A percentile compares a stretch with the other conserved stretches of the same genome.
Conservation (phyloP, 2,888 invertebrate genomes). For the Pandemis cinnamomeana region DNA sequence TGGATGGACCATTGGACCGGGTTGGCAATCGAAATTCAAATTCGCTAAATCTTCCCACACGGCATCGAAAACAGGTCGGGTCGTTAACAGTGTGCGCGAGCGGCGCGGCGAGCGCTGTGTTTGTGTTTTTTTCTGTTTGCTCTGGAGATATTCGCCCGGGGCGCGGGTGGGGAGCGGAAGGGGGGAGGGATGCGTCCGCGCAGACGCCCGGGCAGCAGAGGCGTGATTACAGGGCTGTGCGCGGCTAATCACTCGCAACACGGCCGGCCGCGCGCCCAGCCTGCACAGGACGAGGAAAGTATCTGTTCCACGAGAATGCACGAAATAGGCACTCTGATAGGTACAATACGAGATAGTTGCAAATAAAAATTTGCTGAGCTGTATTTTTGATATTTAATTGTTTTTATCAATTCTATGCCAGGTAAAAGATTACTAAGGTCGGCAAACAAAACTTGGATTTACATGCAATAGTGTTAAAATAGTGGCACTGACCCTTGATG, state of each 20-base stretch:
- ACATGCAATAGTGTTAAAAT: no score
- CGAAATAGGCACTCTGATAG: neutral
- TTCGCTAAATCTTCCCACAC: constrained; percentile 85
- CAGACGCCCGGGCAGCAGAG: constrained; percentile 80
- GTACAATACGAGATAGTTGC: no score
- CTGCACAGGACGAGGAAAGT: constrained; percentile 52
- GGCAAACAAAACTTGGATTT: no score
- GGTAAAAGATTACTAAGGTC: no score
- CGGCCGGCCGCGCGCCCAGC: constrained; percentile 53
- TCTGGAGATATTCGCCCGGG: constrained; percentile 76
- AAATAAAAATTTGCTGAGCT: no score
- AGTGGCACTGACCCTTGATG: no score
- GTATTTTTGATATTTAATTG: no score
- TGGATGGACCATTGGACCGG: constrained; percentile 77
- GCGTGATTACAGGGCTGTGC: constrained; percentile 80
- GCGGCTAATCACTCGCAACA: constrained; percentile 80
- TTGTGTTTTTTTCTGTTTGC: constrained; percentile 74
- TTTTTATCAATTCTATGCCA: no score
- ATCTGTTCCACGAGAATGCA: neutral
- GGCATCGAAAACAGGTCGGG: constrained; percentile 77
- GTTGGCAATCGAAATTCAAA: constrained; percentile 82
- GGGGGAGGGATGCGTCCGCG: constrained; percentile 63
- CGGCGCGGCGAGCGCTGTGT: constrained; percentile 58
- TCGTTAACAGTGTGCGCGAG: constrained; percentile 78
- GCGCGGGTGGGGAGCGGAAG: constrained; percentile 46